A percentile compares a stretch with the other conserved stretches of the same genome.
Evolutionary conservation across 2,797 vertebrate genomes (phyloP).

Genomic region (Anguilla obscura): DNA sequence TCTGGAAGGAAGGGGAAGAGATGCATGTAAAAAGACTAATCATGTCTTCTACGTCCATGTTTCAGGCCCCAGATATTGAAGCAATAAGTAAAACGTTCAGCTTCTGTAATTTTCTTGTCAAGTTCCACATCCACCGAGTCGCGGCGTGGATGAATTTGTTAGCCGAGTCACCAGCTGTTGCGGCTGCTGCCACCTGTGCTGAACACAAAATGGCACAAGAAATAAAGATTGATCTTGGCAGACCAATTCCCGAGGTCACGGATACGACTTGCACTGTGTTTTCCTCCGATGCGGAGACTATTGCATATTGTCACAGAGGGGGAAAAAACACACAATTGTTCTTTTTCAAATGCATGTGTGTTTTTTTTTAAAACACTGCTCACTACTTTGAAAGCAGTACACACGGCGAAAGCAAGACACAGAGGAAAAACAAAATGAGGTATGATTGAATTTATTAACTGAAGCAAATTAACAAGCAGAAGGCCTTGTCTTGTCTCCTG

Average conservation of each 20-base stretch:
- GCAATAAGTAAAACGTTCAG: slow-evolving; percentile 3
- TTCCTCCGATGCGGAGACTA: neutral
- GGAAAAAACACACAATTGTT: neutral
- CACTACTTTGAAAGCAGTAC: neutral
- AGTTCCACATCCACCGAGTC: neutral
- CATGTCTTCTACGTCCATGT: neutral
- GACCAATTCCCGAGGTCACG: neutral
- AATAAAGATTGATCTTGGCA: slow-evolving; percentile 11
- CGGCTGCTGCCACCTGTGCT: neutral
- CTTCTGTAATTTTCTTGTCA: neutral
- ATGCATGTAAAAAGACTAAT: neutral
- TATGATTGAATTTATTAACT: neutral
- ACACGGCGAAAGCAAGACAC: neutral
- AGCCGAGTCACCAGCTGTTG: neutral
- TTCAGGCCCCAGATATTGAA: neutral
- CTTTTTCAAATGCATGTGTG: no score
- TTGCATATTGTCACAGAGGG: neutral
- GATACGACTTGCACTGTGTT: neutral
- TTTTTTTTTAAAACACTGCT: neutral
- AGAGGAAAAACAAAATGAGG: neutral
- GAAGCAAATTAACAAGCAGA: neutral
- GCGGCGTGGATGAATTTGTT: neutral
- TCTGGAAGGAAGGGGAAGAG: neutral
- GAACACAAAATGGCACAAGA: neutral
- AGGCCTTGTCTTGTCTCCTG: neutral